Evolutionary conservation across 2,888 invertebrate genomes (phyloP).

Genomic region (Chironomus tentans): DNA sequence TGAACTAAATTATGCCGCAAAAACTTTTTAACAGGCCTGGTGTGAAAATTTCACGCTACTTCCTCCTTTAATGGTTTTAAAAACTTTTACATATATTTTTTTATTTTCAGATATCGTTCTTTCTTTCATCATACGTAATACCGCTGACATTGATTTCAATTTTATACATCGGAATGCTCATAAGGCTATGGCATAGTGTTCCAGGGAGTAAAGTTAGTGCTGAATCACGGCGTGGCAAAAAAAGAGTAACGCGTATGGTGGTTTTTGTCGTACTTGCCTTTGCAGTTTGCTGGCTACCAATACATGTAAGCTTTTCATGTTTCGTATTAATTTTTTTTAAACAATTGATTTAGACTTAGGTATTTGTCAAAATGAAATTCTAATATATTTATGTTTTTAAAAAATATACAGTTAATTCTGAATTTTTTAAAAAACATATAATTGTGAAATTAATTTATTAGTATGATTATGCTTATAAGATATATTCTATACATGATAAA

Average conservation of each 20-base stretch:
- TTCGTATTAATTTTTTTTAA: too few species aligned
- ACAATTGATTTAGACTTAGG: too few species aligned
- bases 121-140: slow-evolving; percentile 75
- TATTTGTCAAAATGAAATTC: too few species aligned
- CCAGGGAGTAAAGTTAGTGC: slow-evolving; percentile 68
- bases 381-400: too few species aligned
- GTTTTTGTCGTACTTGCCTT: slow-evolving; percentile 85
- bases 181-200: slow-evolving; percentile 72
- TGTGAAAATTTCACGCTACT: too few species aligned
- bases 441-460: too few species aligned
- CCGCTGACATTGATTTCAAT: slow-evolving; percentile 78
- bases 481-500: too few species aligned
- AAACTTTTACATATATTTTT: slow-evolving; percentile 8
- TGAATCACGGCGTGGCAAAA: slow-evolving; percentile 66
- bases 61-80: background rate
- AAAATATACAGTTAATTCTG: too few species aligned
- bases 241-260: slow-evolving; percentile 83
- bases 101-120: slow-evolving; percentile 67
- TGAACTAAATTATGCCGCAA: too few species aligned
- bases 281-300: slow-evolving; percentile 89
- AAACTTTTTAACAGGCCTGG: too few species aligned
- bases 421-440: too few species aligned
- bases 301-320: slow-evolving; percentile 56
- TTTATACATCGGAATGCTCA: slow-evolving; percentile 82
- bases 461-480: too few species aligned